Percentiles rank a stretch among this genome's conserved stretches.
phyloP scores from a whole-genome alignment of 2,888 invertebrate species.

The Theodoxus fluviatilis region DNA sequence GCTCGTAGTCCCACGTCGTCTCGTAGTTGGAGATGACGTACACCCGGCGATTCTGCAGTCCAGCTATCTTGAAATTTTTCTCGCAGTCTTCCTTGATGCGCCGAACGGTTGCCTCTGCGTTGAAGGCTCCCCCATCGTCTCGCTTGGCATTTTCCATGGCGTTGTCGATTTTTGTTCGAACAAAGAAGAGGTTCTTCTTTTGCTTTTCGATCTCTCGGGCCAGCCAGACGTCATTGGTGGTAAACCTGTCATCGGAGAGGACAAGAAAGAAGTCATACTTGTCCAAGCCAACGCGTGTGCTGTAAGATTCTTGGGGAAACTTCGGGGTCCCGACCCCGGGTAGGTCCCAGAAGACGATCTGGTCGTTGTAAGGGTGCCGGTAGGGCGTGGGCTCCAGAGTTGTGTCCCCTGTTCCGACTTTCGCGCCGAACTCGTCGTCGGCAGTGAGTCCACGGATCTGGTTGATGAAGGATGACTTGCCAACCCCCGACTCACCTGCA shows the following conservation, averaged over 20 bases:
- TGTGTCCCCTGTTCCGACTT: slow-evolving; percentile 28
- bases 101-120: neutral
- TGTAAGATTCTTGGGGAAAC: slow-evolving; percentile 28
- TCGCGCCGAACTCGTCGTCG: slow-evolving; percentile 28
- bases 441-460: slow-evolving; percentile 23
- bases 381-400: slow-evolving; percentile 25
- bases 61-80: slow-evolving; percentile 18
- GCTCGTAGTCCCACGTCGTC: too few relatives aligned
- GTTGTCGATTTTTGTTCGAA: slow-evolving; percentile 29
- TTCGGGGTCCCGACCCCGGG: slow-evolving; percentile 34
- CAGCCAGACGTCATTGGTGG: slow-evolving; percentile 33
- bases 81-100: slow-evolving; percentile 17
- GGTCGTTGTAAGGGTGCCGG: slow-evolving; percentile 27
- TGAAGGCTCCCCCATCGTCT: slow-evolving; percentile 16
- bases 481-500: slow-evolving; percentile 28
- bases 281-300: slow-evolving; percentile 24
- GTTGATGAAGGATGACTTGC: slow-evolving; percentile 35
- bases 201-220: slow-evolving; percentile 23
- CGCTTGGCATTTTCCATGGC: slow-evolving; percentile 22
- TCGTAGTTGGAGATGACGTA: too few relatives aligned
- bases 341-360: slow-evolving; percentile 33
- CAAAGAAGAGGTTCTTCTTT: slow-evolving; percentile 25
- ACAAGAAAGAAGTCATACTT: slow-evolving; percentile 35
- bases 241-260: slow-evolving; percentile 30
- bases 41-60: too few relatives aligned